These are phyloP conservation scores for Drosophila greeni DNA, from an alignment of 2,888 invertebrate species.

Conservation along the genomic window DNA sequence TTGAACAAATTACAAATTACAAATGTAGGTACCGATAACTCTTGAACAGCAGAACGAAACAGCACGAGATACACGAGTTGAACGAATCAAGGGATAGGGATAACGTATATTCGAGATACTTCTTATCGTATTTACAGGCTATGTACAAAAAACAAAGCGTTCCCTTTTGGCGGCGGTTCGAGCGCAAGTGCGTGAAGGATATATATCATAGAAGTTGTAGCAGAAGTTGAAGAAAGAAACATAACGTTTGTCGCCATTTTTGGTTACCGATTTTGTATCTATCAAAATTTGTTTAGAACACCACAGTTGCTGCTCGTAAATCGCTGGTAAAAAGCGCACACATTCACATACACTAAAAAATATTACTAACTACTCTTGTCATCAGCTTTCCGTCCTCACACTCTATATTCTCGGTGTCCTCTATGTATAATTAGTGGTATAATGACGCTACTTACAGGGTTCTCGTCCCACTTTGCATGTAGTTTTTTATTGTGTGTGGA, in stretches of 20 bases:
- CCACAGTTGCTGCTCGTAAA: conserved; percentile 69
- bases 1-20: conserved; percentile 62
- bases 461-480: conserved; percentile 11
- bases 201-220: neutral
- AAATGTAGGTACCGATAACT: conserved; percentile 23
- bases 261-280: conserved; percentile 48
- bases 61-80: conserved; percentile 29
- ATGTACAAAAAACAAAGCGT: conserved; percentile 62
- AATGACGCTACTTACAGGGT: conserved; percentile 40
- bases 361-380: conserved; percentile 64
- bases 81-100: conserved; percentile 23
- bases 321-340: conserved; percentile 68
- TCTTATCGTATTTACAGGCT: conserved; percentile 60
- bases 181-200: conserved; percentile 55
- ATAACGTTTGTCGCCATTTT: conserved; percentile 32
- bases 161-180: conserved; percentile 40
- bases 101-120: conserved; percentile 36
- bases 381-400: conserved; percentile 37
- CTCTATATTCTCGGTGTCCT: conserved; percentile 30
- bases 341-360: conserved; percentile 56
- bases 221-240: conserved; percentile 12
- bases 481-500: conserved; percentile 7
- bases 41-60: conserved; percentile 33
- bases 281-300: conserved; percentile 65
- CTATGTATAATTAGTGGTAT: conserved; percentile 31